Evolutionary conservation across 2,113 vertebrate species (phyloP).

Genomic region (Recurvirostra avosetta): DNA sequence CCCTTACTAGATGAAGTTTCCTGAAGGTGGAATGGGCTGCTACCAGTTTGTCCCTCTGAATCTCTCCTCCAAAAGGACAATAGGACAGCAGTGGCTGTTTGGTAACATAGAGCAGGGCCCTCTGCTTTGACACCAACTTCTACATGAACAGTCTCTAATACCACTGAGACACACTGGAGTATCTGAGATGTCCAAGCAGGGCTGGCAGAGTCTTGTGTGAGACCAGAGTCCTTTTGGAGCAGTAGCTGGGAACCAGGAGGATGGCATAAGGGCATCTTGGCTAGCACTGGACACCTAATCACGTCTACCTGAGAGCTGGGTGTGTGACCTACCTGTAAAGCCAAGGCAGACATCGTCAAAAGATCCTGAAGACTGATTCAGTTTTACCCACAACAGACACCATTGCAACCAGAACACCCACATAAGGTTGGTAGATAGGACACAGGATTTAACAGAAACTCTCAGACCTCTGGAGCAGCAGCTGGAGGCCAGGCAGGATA

Average conservation of each 20-base stretch:
- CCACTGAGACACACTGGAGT: background rate
- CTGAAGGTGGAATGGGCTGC: background rate
- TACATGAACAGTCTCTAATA: background rate
- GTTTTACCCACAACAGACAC: background rate
- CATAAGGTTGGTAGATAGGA: background rate
- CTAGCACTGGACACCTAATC: background rate
- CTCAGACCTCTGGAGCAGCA: background rate
- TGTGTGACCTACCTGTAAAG: background rate
- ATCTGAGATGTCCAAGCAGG: background rate
- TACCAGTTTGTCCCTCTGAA: background rate
- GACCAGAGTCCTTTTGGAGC: background rate
- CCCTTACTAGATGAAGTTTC: background rate
- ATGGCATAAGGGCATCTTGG: background rate
- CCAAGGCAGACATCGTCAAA: background rate
- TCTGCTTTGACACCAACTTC: background rate
- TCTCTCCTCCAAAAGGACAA: background rate
- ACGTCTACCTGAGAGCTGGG: no score
- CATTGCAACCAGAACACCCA: background rate
- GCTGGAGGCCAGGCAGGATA: background rate
- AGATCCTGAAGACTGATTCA: background rate
- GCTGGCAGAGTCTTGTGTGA: background rate
- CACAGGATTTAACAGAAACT: background rate
- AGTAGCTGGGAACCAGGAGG: background rate
- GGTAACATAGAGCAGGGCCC: background rate
- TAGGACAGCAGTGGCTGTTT: background rate